Base-by-base conservation (phyloP, 2,113 vertebrate species). In the Hyperoodon ampullatus region DNA sequence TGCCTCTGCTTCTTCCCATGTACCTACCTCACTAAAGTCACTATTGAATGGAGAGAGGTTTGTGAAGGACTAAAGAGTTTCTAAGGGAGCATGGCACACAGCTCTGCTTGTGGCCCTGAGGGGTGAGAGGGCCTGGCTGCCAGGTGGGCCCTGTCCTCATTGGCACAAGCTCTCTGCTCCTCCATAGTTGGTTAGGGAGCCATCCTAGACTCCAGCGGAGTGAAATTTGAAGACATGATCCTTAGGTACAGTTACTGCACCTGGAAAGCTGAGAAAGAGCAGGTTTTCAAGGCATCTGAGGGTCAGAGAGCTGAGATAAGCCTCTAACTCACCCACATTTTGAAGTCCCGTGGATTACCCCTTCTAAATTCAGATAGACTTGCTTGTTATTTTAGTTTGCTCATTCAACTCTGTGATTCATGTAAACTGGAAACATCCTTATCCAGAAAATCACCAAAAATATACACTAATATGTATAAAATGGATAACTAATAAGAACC, bases 381-480 rank as follows among this genome's bases (percentile, higher is more conserved):
- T 90, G 23, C 75, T 70, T 70, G 28, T n/a, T 95, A 35, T 92
- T 72, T 92, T 78, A 74, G 87, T 75, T 82, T 96, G 39, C 33
- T 94, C 82, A 89, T 82, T 96, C 47, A 78, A 33, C 28, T 95
- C 30, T 77, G 63, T 88, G 91, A 93, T 89, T 93, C 75, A 88
- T 81, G 60, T 12, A 77, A 90, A 81, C 74, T 81, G 30, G 53
- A 96, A 88, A 23, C 61, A 93, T 72, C 35, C 6, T 88, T 85
- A 83, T 68, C n/a, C 68, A 88, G 82, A 88, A 94, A 58, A 72
- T 24, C 33, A 95, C 28, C 39, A 10, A 70, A 92, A 93, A 70
- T 78, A 66, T 53, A 53, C 15, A 53, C 50, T 53, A 53, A 53
- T 53, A 53, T 53, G 50, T 53, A 53, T 53, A 53, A 53, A 53